Conservation (phyloP, 2,113 vertebrate genomes). For the Hemicordylus capensis region DNA sequence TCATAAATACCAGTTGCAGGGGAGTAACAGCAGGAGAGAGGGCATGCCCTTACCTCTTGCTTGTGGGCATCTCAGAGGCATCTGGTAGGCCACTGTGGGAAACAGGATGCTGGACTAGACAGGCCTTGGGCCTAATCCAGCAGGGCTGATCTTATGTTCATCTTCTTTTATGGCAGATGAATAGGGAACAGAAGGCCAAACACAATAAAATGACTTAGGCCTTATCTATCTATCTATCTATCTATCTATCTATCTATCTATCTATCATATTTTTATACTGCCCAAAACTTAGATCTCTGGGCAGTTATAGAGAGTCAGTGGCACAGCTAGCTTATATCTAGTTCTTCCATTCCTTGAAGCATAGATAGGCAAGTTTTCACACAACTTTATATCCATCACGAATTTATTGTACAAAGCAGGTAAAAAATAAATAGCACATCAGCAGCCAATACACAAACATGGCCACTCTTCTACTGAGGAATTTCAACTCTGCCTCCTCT, state of each 20-base stretch:
- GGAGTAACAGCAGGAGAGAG: no score
- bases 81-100: no score
- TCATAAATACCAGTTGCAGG: no score
- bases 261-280: no score
- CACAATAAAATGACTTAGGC: neutral
- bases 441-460: neutral
- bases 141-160: no score
- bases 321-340: neutral
- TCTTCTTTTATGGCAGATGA: neutral
- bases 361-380: neutral
- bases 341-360: neutral
- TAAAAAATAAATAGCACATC: neutral
- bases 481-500: neutral
- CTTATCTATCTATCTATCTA: no score
- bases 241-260: no score
- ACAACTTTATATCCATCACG: neutral
- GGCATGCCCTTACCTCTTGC: no score
- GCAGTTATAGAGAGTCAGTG: neutral
- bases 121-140: no score
- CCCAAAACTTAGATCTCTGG: no score
- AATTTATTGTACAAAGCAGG: neutral
- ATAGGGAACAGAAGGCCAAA: neutral
- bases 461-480: neutral
- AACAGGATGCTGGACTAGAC: no score
- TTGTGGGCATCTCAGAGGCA: no score